phyloP scores from a whole-genome alignment of 2,888 invertebrate species.

The Athripsodes cinereus region DNA sequence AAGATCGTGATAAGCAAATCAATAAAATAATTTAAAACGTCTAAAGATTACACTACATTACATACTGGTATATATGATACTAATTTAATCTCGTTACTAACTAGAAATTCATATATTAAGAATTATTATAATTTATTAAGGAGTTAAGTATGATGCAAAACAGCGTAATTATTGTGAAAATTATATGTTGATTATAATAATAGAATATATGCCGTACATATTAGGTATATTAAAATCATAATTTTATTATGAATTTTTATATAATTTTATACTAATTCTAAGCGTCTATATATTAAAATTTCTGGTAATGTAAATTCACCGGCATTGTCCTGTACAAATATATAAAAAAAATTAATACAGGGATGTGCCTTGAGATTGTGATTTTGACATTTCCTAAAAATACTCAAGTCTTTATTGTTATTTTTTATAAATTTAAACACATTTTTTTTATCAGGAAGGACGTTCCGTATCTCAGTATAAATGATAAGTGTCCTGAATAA shows the following conservation, averaged over 20 bases:
- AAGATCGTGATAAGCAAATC: background rate
- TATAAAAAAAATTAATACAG: too few relatives aligned
- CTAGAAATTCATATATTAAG: background rate
- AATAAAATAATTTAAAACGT: background rate
- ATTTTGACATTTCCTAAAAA: too few relatives aligned
- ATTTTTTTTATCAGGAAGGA: too few relatives aligned
- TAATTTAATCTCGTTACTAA: background rate
- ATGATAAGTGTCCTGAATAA: too few relatives aligned
- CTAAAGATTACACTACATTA: too few relatives aligned
- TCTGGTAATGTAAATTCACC: too few relatives aligned
- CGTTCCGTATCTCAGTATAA: too few relatives aligned
- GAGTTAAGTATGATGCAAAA: conserved; percentile 3
- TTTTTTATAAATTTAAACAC: too few relatives aligned
- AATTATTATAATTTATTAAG: background rate
- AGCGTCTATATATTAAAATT: too few relatives aligned
- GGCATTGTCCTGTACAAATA: too few relatives aligned
- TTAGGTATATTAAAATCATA: background rate
- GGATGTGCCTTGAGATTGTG: too few relatives aligned
- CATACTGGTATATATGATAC: background rate
- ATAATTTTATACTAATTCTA: background rate
- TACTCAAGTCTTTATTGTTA: too few relatives aligned
- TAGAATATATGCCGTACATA: background rate
- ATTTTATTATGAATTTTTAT: background rate
- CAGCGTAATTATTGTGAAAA: background rate
- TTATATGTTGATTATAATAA: background rate